Evolutionary conservation across 2,113 vertebrate species (phyloP), one percentile per base, ranked within the genome.

Genomic region (Ictalurus furcatus): DNA sequence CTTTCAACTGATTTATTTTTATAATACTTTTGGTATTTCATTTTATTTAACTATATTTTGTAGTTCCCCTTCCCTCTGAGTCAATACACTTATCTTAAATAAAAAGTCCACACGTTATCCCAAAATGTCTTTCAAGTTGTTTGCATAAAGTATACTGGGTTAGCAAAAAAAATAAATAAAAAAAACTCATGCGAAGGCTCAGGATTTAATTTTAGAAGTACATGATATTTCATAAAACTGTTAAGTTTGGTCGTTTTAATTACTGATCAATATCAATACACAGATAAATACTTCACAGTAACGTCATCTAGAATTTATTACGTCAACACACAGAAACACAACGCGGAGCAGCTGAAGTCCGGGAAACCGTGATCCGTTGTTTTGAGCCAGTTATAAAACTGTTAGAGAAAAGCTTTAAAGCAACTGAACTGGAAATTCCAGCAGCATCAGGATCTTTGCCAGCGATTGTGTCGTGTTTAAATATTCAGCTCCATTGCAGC

Each of bases 381-480:
- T 44, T 12, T 17, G 69, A 17, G 2, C 1, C 69, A 37, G 16
- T 34, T 37, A 73, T 17, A 7, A 73, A 37, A 1, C 69, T 19
- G 67, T 69, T 69, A 69, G 14, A 74, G 34, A 25, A 28, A 78
- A 79, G 28, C 48, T 7, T 30, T 28, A 28, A 21, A 69, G 61
- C 11, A 5, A 48, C 83, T 1, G 3, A 52, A 85, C 83, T 85
- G 83, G 83, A 85, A 85, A 67, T 67, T 85, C 83, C 83, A 30
- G 83, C 40, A 67, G 37, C 1, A 25, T 85, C 83, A n/a, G 83
- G 14, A n/a, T 17, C 25, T 1, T 48, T 16, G 25, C 11, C 81
- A 63, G 81, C 58, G 30, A 11, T 85, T 67, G 61, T 85, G 83
- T 69, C 0, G 25, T 67, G 61, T 65, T 67, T 85, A 85, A 84